Percentiles rank a stretch among this genome's conserved stretches.
phyloP scores from a whole-genome alignment of 1,140 invertebrate species.

The Papilio helenus region DNA sequence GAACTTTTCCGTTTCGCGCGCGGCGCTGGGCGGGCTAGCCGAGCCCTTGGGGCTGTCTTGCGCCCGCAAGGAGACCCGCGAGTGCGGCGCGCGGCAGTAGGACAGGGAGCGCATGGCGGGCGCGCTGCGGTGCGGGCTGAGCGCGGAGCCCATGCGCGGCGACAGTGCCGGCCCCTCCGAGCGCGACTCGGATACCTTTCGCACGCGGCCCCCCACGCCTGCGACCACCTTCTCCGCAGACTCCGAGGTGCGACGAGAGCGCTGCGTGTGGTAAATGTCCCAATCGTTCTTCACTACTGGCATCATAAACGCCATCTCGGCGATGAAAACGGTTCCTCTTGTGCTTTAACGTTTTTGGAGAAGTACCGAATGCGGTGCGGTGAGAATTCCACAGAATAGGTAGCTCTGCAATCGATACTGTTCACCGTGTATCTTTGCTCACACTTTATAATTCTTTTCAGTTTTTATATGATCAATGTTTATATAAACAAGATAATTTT shows the following conservation, averaged over 20 bases:
- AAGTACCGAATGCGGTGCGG: constrained; percentile 56
- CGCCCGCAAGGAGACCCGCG: constrained; percentile 82
- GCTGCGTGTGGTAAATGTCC: constrained; percentile 94
- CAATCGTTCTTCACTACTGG: constrained; percentile 96
- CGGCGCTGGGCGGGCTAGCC: constrained; percentile 85
- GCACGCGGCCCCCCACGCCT: constrained; percentile 84
- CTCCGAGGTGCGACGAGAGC: constrained; percentile 88
- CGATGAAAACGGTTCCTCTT: constrained; percentile 72
- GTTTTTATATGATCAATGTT: constrained; percentile 30
- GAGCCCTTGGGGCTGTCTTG: constrained; percentile 83
- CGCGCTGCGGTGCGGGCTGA: constrained; percentile 86
- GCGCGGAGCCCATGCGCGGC: constrained; percentile 85
- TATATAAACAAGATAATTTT: constrained; percentile 33
- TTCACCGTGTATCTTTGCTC: neutral
- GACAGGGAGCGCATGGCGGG: constrained; percentile 85
- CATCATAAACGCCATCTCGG: constrained; percentile 96
- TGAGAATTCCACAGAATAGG: constrained; percentile 53
- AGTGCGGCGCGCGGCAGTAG: constrained; percentile 84
- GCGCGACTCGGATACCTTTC: constrained; percentile 92
- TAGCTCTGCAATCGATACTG: constrained; percentile 56
- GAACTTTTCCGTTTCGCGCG: constrained; percentile 91
- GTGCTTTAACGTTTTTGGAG: constrained; percentile 75
- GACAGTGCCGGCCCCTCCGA: constrained; percentile 90
- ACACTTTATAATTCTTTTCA: constrained; percentile 7
- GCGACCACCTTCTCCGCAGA: constrained; percentile 85